Conservation (phyloP, 1,140 invertebrate species). For the Drosophila ogumai region DNA sequence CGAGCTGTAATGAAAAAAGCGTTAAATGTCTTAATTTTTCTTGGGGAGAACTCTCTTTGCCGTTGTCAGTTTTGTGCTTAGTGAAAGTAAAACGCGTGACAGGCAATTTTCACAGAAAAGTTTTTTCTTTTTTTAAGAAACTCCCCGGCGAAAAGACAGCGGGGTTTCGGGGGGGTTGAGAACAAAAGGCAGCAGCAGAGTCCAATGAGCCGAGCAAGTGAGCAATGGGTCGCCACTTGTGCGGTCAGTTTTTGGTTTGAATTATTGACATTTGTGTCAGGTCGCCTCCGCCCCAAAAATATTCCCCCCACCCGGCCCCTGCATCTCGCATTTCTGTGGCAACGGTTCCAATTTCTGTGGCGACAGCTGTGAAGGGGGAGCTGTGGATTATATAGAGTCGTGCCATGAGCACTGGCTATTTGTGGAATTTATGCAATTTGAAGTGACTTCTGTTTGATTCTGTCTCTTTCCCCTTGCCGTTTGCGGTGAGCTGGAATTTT, state of each 20-base stretch:
- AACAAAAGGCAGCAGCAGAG: constrained; percentile 27
- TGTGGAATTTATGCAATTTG: constrained; percentile 65
- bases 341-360: constrained; percentile 54
- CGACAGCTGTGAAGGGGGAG: constrained; percentile 15
- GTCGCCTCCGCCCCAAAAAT: constrained; percentile 25
- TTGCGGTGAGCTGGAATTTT: constrained; percentile 27
- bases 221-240: constrained; percentile 45
- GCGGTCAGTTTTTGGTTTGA: constrained; percentile 55
- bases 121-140: constrained; percentile 49
- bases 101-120: constrained; percentile 67
- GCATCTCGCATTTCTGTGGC: constrained; percentile 67
- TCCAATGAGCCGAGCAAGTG: constrained; percentile 72
- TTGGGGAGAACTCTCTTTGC: constrained; percentile 7
- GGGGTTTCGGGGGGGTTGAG: neutral
- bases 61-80: constrained; percentile 38
- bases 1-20: constrained; percentile 70
- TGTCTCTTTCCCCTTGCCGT: constrained; percentile 5
- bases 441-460: constrained; percentile 39
- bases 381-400: constrained; percentile 28
- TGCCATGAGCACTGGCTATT: constrained; percentile 34
- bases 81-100: constrained; percentile 74
- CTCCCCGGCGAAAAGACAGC: constrained; percentile 6
- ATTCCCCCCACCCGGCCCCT: constrained; percentile 20
- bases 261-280: constrained; percentile 79
- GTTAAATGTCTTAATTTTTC: constrained; percentile 80